Conservation (phyloP, 2,888 invertebrate species). For the Crocallis elinguaria region DNA sequence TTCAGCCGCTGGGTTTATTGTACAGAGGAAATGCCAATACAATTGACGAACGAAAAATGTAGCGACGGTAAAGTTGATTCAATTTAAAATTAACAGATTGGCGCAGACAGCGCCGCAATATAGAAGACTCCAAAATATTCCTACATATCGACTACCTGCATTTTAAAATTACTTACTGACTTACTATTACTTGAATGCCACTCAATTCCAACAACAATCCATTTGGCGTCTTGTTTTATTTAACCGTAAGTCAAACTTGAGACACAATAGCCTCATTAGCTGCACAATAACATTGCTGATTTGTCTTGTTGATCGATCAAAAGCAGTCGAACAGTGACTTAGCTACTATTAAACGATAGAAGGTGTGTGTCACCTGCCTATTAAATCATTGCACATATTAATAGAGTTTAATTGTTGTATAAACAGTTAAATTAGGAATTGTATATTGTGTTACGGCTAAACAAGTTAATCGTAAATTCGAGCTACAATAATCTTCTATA, state of each 20-base stretch:
- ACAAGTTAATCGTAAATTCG: no score
- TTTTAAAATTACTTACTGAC: no score
- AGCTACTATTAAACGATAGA: slow-evolving; percentile 6
- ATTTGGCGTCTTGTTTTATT: neutral
- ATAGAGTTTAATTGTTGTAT: no score
- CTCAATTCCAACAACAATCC: slow-evolving; percentile 3
- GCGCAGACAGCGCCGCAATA: no score
- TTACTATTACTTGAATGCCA: neutral
- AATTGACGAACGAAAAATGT: neutral
- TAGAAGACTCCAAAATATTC: no score
- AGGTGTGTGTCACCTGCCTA: slow-evolving; percentile 3
- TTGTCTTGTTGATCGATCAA: slow-evolving; percentile 10
- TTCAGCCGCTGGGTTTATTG: slow-evolving; percentile 1
- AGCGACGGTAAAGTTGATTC: neutral
- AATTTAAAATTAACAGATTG: neutral
- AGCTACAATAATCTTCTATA: no score
- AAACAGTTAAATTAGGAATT: no score
- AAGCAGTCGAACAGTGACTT: neutral
- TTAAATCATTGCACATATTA: no score
- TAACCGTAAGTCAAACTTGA: neutral
- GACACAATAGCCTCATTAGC: slow-evolving; percentile 18
- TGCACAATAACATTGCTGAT: slow-evolving; percentile 16
- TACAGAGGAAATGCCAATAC: neutral
- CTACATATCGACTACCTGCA: neutral
- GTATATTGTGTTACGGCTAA: no score